A percentile compares a stretch with the other conserved stretches of the same genome.
These are phyloP conservation scores for Brachionus plicatilis DNA, from an alignment of 1,140 invertebrate genomes.

Conservation along the genomic window DNA sequence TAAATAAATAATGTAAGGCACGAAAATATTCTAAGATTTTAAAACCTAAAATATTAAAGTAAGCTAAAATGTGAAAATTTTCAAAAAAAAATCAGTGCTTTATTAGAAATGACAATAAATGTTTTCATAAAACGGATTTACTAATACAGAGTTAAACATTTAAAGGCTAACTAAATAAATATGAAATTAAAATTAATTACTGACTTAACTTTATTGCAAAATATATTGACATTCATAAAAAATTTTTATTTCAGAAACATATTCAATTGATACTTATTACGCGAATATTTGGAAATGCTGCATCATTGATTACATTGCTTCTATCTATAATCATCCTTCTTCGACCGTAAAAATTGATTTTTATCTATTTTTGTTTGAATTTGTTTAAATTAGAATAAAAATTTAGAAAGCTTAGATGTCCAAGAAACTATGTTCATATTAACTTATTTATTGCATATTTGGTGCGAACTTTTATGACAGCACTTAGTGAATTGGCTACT, in stretches of 20 bases:
- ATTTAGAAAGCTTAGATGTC: constrained; percentile 31
- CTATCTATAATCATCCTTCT: background rate
- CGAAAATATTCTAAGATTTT: too few species aligned
- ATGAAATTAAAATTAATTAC: too few species aligned
- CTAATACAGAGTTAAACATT: too few species aligned
- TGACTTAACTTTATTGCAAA: too few species aligned
- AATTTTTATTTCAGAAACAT: background rate
- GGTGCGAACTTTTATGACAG: background rate
- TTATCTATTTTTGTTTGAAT: background rate
- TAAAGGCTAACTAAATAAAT: too few species aligned
- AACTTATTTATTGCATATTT: constrained; percentile 25
- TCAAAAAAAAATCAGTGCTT: too few species aligned
- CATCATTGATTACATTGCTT: background rate
- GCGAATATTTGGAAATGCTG: background rate
- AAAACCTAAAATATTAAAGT: too few species aligned
- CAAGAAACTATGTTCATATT: constrained; percentile 37
- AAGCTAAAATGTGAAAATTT: too few species aligned
- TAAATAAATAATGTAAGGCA: too few species aligned
- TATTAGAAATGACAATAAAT: too few species aligned
- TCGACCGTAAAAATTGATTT: background rate
- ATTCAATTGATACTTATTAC: background rate
- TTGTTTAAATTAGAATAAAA: background rate
- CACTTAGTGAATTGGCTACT: background rate
- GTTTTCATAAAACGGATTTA: too few species aligned
- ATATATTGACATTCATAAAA: too few species aligned